phyloP scores from a whole-genome alignment of 2,797 vertebrate species.

The Oryzias dopingdopingensis region DNA sequence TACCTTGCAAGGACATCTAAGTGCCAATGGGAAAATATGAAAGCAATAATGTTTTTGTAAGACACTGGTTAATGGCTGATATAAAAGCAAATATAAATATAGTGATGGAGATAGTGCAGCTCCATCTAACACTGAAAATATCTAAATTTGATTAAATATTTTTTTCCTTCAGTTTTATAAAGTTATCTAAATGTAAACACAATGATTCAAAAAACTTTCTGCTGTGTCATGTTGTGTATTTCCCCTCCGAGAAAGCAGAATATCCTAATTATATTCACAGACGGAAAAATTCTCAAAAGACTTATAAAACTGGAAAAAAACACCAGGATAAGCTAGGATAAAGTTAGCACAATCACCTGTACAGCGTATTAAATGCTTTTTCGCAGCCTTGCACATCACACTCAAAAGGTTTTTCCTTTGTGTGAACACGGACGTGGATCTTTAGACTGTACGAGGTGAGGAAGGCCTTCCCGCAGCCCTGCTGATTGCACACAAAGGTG shows the following conservation, averaged over 20 bases:
- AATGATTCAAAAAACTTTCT: background rate
- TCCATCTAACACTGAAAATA: constrained; percentile 11
- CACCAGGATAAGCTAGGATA: background rate
- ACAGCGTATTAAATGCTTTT: constrained; percentile 96
- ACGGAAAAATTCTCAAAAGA: background rate
- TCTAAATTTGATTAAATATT: too few relatives aligned
- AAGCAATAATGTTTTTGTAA: constrained; percentile 7
- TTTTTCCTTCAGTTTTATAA: too few relatives aligned
- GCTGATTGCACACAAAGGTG: constrained; percentile 97
- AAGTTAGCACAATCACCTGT: constrained; percentile 76
- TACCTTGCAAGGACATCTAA: background rate
- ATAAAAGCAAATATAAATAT: constrained; percentile 26
- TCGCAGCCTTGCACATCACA: constrained; percentile 98
- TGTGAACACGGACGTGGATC: constrained; percentile 97
- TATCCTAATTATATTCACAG: background rate
- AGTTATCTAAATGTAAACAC: background rate
- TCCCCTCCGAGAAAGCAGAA: background rate
- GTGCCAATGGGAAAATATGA: background rate
- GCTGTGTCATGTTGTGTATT: background rate
- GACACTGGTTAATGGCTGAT: too few relatives aligned
- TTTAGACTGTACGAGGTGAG: constrained; percentile 99
- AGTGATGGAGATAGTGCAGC: constrained; percentile 17
- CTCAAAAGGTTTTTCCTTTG: constrained; percentile 99
- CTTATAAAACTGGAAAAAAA: background rate
- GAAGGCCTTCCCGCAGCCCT: constrained; percentile 98